These are phyloP conservation scores for Colletes collaris DNA, from an alignment of 2,888 invertebrate genomes.

Conservation along the genomic window DNA sequence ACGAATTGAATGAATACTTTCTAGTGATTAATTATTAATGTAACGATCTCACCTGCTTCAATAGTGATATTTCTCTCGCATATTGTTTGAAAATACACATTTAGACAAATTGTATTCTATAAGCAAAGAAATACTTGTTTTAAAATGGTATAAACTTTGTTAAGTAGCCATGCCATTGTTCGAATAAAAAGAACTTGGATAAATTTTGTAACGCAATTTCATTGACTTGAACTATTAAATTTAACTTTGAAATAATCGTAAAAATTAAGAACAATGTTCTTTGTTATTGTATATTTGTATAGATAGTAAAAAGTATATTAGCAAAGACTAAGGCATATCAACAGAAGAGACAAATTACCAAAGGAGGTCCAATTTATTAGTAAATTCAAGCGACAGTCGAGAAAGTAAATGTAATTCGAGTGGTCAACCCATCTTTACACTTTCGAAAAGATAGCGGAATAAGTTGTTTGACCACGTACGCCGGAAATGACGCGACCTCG, in stretches of 20 bases:
- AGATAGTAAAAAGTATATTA: neutral
- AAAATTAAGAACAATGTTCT: neutral
- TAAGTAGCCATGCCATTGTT: neutral
- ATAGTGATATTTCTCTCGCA: too few relatives aligned
- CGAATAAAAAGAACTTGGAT: neutral
- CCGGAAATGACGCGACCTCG: conserved; percentile 73
- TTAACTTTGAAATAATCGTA: neutral
- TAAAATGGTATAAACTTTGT: neutral
- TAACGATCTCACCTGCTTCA: too few relatives aligned
- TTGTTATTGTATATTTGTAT: neutral
- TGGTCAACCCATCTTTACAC: conserved; percentile 18
- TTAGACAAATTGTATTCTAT: too few relatives aligned
- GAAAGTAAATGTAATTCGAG: conserved; percentile 4
- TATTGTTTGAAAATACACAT: too few relatives aligned
- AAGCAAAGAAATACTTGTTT: too few relatives aligned
- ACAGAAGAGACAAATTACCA: too few relatives aligned
- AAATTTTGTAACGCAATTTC: neutral
- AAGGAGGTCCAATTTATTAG: neutral
- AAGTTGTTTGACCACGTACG: conserved; percentile 72
- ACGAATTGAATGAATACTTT: too few relatives aligned
- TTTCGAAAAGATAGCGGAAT: conserved; percentile 43
- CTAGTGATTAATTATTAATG: too few relatives aligned
- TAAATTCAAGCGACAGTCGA: neutral
- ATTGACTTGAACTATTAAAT: neutral
- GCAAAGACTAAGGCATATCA: too few relatives aligned